Evolutionary conservation across 2,888 invertebrate genomes (phyloP).

Genomic region (Calameuta idolon): DNA sequence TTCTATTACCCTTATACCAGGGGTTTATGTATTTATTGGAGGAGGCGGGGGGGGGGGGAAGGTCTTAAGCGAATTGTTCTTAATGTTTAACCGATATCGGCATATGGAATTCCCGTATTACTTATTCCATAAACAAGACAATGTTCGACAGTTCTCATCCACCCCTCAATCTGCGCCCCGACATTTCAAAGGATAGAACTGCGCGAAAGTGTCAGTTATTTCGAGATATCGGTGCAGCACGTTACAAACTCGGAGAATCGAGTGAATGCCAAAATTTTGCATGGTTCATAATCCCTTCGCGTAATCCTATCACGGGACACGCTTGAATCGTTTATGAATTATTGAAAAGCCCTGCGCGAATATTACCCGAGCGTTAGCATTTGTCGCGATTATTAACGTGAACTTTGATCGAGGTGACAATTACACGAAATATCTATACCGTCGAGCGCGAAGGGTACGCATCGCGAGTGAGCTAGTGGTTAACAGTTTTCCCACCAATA

Average conservation of each 20-base stretch:
- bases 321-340: background rate
- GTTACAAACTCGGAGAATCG: background rate
- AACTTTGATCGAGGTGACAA: background rate
- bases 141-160: background rate
- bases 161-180: background rate
- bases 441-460: background rate
- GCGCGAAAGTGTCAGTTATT: background rate
- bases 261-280: background rate
- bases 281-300: background rate
- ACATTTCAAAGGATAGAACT: background rate
- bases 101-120: background rate
- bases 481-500: background rate
- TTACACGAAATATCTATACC: background rate
- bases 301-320: background rate
- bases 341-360: background rate
- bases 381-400: background rate
- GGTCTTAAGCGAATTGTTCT: background rate
- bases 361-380: background rate
- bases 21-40: slow-evolving; percentile 5
- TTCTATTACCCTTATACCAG: background rate
- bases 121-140: background rate
- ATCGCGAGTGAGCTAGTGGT: background rate
- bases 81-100: background rate
- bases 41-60: background rate
- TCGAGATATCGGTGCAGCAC: background rate